Base-by-base conservation (phyloP, 2,888 invertebrate genomes). In the Apotomis turbidana region DNA sequence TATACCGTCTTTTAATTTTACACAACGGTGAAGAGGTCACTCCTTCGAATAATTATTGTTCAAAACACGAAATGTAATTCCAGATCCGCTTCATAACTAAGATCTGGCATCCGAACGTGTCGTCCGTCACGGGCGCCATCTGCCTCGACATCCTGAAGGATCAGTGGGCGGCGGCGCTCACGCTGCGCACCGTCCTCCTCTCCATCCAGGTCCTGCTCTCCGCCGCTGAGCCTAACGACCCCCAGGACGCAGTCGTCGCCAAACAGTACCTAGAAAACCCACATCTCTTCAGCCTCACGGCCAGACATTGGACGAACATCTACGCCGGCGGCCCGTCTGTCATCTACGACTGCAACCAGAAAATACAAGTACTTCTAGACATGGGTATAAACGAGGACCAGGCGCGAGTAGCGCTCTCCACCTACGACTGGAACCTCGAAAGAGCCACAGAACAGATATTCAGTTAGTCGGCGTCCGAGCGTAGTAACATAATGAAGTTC, bases 41-140 rank as follows among this genome's bases (percentile, higher is more conserved):
- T 27, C 27, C 27, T 41, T 41, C 49, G 49, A 8, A 49, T 49
- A 9, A 46, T 9, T 6, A 6, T 41, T 9, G 9, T 10, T 49
- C 9, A 49, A 49, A 4, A 10, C 2, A 9, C 9, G 49, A 10
- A 8, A 9, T 49, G 8, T 4, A 44, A 58, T 89, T 92, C 27
- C 87, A 99, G 98, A 98, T 99, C 77, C 96, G 97, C 78, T 99
- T 99, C 94, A 95, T 97, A 79, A 99, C 99, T 76, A 98, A 97
- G 94, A 98, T 99, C 87, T 99, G 99, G 99, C 99, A 99, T 94
- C 99, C 99, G 69, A 99, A 99, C 92, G 99, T 99, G 84, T 99
- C 99, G 67, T 99, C 99, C 13, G 99, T 98, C 13, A 99, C 99
- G 0, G 98, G 98, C 71, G 99, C 98, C 64, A 99, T 99, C 84